Conservation (phyloP, 1,140 invertebrate genomes). For the Antheraea pernyi region DNA sequence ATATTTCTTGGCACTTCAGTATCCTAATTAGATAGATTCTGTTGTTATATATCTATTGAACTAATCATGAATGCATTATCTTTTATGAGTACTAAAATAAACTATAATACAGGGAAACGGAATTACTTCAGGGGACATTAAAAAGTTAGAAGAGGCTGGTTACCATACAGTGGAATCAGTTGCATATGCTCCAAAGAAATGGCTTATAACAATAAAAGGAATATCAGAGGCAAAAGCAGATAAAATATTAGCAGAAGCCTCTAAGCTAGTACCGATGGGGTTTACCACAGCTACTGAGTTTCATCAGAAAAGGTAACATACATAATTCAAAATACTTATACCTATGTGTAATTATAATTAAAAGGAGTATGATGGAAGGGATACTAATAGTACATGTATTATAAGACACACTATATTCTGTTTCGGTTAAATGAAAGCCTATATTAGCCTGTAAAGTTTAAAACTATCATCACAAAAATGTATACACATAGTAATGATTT, state of each 20-base stretch:
- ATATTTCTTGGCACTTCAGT: no score
- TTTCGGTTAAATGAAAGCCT: no score
- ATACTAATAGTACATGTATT: no score
- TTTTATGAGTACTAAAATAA: not conserved
- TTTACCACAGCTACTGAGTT: constrained; percentile 98
- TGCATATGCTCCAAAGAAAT: constrained; percentile 96
- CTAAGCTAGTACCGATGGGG: constrained; percentile 97
- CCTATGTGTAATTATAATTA: no score
- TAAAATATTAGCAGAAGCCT: constrained; percentile 95
- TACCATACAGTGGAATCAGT: constrained; percentile 97
- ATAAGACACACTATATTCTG: no score
- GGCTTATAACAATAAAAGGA: constrained; percentile 94
- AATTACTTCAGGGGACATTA: constrained; percentile 93
- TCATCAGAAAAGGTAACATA: constrained; percentile 89
- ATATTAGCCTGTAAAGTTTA: no score
- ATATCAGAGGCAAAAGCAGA: constrained; percentile 99
- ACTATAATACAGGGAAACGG: constrained; percentile 85
- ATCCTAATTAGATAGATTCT: no score
- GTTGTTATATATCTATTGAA: no score
- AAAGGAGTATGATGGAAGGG: no score
- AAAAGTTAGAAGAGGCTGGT: constrained; percentile 96
- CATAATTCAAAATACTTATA: not conserved
- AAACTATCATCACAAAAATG: no score
- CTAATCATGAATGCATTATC: not conserved
- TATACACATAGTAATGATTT: no score